Evolutionary conservation across 2,113 vertebrate genomes (phyloP).

Genomic region (Struthidea cinerea): DNA sequence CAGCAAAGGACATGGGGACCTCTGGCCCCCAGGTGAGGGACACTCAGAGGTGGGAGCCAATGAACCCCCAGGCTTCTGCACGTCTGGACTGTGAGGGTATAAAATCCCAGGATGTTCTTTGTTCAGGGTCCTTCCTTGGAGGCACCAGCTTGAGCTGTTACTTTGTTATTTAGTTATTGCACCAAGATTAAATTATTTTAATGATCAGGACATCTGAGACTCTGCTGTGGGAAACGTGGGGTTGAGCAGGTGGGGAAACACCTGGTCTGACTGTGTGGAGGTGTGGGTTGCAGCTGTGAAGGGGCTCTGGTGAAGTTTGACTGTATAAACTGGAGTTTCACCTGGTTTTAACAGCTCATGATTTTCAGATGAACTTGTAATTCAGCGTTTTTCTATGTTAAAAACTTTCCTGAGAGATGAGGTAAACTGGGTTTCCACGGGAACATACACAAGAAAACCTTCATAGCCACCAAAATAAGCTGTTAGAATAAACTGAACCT

Average conservation of each 20-base stretch:
- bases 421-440: background rate
- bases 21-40: background rate
- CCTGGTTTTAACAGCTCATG: background rate
- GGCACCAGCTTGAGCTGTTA: background rate
- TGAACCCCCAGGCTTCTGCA: fast-evolving
- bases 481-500: background rate
- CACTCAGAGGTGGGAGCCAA: background rate
- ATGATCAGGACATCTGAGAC: background rate
- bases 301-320: background rate
- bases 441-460: background rate
- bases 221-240: background rate
- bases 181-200: background rate
- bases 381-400: background rate
- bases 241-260: background rate
- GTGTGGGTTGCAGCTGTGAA: background rate
- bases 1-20: fast-evolving
- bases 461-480: background rate
- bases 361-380: background rate
- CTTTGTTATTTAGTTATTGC: background rate
- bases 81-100: too few relatives aligned
- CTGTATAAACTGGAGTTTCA: background rate
- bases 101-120: background rate
- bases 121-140: background rate
- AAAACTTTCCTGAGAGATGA: background rate
- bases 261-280: background rate